A percentile compares a stretch with the other conserved stretches of the same genome.
Conservation (phyloP, 2,797 vertebrate species). For the Coluber constrictor region DNA sequence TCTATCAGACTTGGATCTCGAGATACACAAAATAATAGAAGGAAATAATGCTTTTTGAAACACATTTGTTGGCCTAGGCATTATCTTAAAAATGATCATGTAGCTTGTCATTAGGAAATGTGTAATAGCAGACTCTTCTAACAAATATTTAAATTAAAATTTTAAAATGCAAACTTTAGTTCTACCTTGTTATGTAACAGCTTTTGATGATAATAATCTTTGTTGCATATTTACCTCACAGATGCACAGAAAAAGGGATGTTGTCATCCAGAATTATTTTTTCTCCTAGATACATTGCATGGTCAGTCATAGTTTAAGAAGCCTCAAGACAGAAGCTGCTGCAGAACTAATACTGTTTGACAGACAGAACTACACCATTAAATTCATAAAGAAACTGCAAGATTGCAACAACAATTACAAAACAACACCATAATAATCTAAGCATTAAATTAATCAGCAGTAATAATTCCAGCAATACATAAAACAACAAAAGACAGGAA, state of each 20-base stretch:
- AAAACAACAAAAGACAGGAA: background rate
- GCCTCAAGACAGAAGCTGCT: constrained; percentile 60
- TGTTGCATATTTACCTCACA: constrained; percentile 58
- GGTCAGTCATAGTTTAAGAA: constrained; percentile 65
- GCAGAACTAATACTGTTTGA: constrained; percentile 66
- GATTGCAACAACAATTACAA: constrained; percentile 51
- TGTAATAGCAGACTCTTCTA: background rate
- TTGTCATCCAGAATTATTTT: constrained; percentile 75
- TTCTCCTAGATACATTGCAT: constrained; percentile 61
- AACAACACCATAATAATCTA: background rate
- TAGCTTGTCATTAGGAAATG: background rate
- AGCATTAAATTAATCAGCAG: constrained; percentile 30
- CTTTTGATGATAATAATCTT: constrained; percentile 60
- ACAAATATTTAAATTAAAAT: constrained; percentile 19
- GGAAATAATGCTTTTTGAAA: constrained; percentile 12
- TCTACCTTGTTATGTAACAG: constrained; percentile 62
- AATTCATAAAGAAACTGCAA: constrained; percentile 52
- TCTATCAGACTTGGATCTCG: constrained; percentile 22
- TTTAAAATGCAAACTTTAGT: constrained; percentile 41
- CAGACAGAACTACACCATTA: constrained; percentile 63
- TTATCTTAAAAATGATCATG: background rate
- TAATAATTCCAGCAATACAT: background rate
- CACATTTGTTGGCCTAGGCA: background rate
- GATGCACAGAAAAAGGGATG: constrained; percentile 60
- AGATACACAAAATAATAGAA: constrained; percentile 9